A percentile compares a stretch with the other conserved stretches of the same genome.
phyloP scores from a whole-genome alignment of 2,113 vertebrate genomes.

The Brachirus orientalis region DNA sequence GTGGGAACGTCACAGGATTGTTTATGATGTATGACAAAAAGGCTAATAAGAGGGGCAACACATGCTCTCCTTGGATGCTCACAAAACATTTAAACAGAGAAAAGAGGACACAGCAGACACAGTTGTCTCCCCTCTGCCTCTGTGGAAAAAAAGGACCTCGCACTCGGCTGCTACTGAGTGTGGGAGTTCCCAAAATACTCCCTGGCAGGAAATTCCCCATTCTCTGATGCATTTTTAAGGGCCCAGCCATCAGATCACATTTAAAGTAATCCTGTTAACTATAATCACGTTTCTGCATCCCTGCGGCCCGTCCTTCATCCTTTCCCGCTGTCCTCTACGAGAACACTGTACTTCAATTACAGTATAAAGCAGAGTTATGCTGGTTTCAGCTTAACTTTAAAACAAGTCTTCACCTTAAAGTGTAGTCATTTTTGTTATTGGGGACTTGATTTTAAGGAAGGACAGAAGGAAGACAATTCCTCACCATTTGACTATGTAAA shows the following conservation, averaged over 20 bases:
- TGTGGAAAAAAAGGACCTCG: slow-evolving; percentile 35
- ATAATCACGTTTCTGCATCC: slow-evolving; percentile 78
- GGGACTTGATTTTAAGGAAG: too few relatives aligned
- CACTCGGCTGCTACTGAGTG: slow-evolving; percentile 59
- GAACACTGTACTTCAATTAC: slow-evolving; percentile 51
- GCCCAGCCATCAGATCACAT: slow-evolving; percentile 63
- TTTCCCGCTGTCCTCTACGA: slow-evolving; percentile 31
- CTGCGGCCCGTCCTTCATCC: slow-evolving; percentile 47
- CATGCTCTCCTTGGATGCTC: slow-evolving; percentile 39
- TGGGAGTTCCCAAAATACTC: slow-evolving; percentile 83
- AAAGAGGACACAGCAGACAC: slow-evolving; percentile 34
- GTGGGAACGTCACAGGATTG: slow-evolving; percentile 75
- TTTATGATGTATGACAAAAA: slow-evolving; percentile 72
- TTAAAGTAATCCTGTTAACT: slow-evolving; percentile 82
- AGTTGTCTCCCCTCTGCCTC: slow-evolving; percentile 4
- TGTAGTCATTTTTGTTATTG: too few relatives aligned
- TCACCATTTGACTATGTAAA: too few relatives aligned
- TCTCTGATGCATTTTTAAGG: slow-evolving; percentile 74
- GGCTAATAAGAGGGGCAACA: slow-evolving; percentile 45
- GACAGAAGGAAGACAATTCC: too few relatives aligned
- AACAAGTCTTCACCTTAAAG: too few relatives aligned
- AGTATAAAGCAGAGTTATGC: slow-evolving; percentile 30
- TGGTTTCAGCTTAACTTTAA: too few relatives aligned
- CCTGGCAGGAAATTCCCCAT: slow-evolving; percentile 83
- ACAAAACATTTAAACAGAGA: slow-evolving; percentile 40